Conservation (phyloP, 2,888 invertebrate genomes). For the Drosophila testacea region DNA sequence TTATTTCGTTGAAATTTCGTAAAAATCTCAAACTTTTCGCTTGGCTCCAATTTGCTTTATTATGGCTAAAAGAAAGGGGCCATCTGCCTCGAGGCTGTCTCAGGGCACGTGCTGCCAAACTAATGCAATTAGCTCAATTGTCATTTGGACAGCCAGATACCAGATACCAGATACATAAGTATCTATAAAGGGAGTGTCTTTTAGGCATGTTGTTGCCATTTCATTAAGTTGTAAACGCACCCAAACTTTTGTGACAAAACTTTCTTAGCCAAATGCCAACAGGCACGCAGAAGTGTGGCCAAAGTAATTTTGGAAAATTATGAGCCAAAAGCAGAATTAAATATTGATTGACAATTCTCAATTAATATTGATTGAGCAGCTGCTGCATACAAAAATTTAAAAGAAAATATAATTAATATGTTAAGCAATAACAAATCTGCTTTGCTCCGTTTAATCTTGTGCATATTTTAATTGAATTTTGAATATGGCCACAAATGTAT, state of each 20-base stretch:
- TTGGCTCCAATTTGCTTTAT: constrained; percentile 54
- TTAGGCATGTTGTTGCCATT: constrained; percentile 55
- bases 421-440: constrained; percentile 38
- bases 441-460: constrained; percentile 48
- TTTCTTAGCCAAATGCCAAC: constrained; percentile 31
- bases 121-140: constrained; percentile 79
- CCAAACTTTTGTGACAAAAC: constrained; percentile 39
- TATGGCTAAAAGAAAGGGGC: constrained; percentile 34
- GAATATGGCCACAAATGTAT: constrained; percentile 57
- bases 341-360: constrained; percentile 49
- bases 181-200: constrained; percentile 14
- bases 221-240: constrained; percentile 66
- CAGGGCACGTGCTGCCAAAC: constrained; percentile 59
- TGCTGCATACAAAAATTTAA: constrained; percentile 11
- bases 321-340: constrained; percentile 13
- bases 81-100: constrained; percentile 25
- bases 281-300: constrained; percentile 26
- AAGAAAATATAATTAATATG: constrained; percentile 2
- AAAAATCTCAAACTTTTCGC: constrained; percentile 52
- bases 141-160: constrained; percentile 58
- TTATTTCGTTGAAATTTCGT: constrained; percentile 41
- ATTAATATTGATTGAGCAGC: constrained; percentile 62
- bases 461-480: constrained; percentile 66
- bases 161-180: constrained; percentile 10
- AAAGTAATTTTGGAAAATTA: constrained; percentile 30